These are phyloP conservation scores for Desoria tigrina DNA, from an alignment of 2,888 invertebrate genomes.

Conservation along the genomic window DNA sequence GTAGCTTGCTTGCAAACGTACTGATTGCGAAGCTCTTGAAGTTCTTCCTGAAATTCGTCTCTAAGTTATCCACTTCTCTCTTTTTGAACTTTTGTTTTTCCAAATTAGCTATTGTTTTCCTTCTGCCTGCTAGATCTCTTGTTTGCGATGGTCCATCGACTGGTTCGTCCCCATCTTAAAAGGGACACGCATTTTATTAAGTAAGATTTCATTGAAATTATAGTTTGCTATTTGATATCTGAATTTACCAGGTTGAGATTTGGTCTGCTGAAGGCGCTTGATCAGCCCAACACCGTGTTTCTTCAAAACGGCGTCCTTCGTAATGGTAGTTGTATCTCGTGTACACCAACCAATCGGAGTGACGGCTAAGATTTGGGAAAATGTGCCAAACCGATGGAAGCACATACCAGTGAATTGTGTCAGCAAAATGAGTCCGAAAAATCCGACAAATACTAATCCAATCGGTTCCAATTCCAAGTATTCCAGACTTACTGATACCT, in stretches of 20 bases:
- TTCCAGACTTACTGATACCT: slow-evolving; percentile 1
- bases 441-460: slow-evolving; percentile 54
- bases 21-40: slow-evolving; percentile 25
- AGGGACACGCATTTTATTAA: neutral
- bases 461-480: slow-evolving; percentile 59
- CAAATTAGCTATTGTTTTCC: slow-evolving; percentile 35
- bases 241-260: slow-evolving; percentile 23
- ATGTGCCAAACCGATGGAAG: slow-evolving; percentile 47
- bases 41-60: slow-evolving; percentile 26
- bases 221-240: too few relatives aligned
- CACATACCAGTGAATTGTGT: slow-evolving; percentile 50
- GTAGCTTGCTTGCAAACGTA: too few relatives aligned
- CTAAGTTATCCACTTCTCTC: slow-evolving; percentile 26
- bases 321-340: slow-evolving; percentile 28
- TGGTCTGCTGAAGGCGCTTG: slow-evolving; percentile 32
- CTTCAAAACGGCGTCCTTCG: slow-evolving; percentile 27
- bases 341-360: slow-evolving; percentile 40
- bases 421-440: slow-evolving; percentile 46
- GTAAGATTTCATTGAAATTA: too few relatives aligned
- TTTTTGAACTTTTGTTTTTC: slow-evolving; percentile 16
- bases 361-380: slow-evolving; percentile 47
- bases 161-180: slow-evolving; percentile 14
- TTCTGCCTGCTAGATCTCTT: slow-evolving; percentile 23
- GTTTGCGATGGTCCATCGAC: neutral
- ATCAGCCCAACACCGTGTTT: slow-evolving; percentile 42